Percentiles rank a stretch among this genome's conserved stretches.
phyloP scores from a whole-genome alignment of 2,888 invertebrate genomes.

The Drosophila recens region DNA sequence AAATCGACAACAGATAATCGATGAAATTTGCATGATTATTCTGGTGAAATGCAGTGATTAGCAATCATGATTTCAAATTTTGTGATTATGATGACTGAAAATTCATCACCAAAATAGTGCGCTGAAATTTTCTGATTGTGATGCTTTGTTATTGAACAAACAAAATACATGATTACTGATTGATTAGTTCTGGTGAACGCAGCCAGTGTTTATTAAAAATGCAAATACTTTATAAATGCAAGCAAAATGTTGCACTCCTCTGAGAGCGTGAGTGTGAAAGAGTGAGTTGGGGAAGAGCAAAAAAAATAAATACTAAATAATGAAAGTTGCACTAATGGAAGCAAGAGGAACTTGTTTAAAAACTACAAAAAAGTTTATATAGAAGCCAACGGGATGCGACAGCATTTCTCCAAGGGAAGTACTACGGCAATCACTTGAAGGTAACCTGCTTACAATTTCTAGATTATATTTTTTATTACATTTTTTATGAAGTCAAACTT shows the following conservation, averaged over 20 bases:
- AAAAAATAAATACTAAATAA: constrained; percentile 35
- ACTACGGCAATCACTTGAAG: neutral
- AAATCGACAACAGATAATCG: no score
- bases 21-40: no score
- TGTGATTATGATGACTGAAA: no score
- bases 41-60: no score
- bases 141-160: no score
- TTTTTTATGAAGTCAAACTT: neutral
- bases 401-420: constrained; percentile 8
- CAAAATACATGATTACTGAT: no score
- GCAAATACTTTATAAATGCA: constrained; percentile 71
- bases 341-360: constrained; percentile 10
- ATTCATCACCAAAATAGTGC: no score
- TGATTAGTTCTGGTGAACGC: no score
- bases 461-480: constrained; percentile 1
- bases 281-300: neutral
- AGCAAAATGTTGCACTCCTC: constrained; percentile 56
- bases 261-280: neutral
- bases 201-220: constrained; percentile 62
- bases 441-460: neutral
- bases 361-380: constrained; percentile 15
- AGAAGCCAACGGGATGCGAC: constrained; percentile 13
- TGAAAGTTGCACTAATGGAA: constrained; percentile 40
- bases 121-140: no score
- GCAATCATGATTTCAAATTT: no score